Base-by-base conservation (phyloP, 2,113 vertebrate genomes). In the Barbus barbus region DNA sequence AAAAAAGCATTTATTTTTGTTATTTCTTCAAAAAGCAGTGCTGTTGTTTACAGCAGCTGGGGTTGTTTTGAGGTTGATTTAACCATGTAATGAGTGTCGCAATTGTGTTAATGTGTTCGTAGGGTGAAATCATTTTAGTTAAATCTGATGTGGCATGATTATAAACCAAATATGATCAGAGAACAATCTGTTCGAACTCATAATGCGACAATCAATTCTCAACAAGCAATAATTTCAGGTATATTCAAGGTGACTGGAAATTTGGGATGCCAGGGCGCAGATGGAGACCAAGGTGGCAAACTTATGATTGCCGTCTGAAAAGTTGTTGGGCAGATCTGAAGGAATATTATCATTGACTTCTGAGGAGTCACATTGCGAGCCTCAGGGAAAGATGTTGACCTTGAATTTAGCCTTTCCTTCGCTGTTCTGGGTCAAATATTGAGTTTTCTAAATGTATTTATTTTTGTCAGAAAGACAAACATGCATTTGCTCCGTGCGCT, bases 31-130 rank as follows among this genome's bases (percentile, higher is more conserved):
- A 44, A 80, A 63, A 26, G n/a, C 16, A 2, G 13, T 44, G 77
- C 14, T 60, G 76, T 33, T 28, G n/a, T n/a, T n/a, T n/a, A n/a
- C n/a, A n/a, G n/a, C n/a, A n/a, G n/a, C n/a, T n/a, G n/a, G n/a
- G n/a, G n/a, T n/a, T n/a, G 56, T 51, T 81, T n/a, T 46, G 41
- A 48, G 78, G 60, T 81, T 51, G 78, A 81, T 81, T 67, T 67
- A 46, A 67, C 61, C 9, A 16, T 51, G 58, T 48, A 78, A 78
- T 78, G 56, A 78, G 33, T 44, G 56, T 16, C 56, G 9, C 18
- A 13, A 48, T 67, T 33, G 78, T 26, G 60, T 81, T 65, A 81
- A 51, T 65, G 78, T 65, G 33, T 81, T 67, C 61, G 1, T 28
- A 81, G 61, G n/a, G 58, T 22, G 12, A 63, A 78, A 28, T 79